Evolutionary conservation across 2,888 invertebrate genomes (phyloP).

Genomic region (Brachycybe producta): DNA sequence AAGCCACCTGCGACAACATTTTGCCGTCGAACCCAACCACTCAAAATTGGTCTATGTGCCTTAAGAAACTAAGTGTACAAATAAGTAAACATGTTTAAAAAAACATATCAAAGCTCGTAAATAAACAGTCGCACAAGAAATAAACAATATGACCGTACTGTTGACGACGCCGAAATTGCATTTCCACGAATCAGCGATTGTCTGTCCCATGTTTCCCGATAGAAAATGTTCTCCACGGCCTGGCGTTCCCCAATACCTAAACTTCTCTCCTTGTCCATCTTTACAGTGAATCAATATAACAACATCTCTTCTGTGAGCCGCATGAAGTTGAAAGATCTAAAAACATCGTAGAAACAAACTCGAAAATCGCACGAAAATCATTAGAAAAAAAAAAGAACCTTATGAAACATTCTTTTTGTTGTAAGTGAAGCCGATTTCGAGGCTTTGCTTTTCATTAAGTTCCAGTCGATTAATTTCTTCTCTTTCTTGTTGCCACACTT

Average conservation of each 20-base stretch:
- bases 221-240: conserved; percentile 2
- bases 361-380: neutral
- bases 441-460: neutral
- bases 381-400: neutral
- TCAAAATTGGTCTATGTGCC: no score
- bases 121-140: no score
- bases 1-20: no score
- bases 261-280: neutral
- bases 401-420: conserved; percentile 3
- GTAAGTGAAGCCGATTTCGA: neutral
- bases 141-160: no score
- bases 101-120: no score
- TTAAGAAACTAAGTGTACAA: no score
- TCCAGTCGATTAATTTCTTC: neutral
- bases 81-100: no score
- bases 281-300: conserved; percentile 3
- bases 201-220: neutral
- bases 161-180: no score
- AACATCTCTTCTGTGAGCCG: conserved; percentile 7
- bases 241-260: conserved; percentile 3
- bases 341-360: neutral
- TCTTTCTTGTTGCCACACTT: conserved; percentile 1
- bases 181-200: conserved; percentile 11
- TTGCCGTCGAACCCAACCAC: no score
- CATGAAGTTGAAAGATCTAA: conserved; percentile 9